Conservation (phyloP, 2,888 invertebrate genomes). For the Drosophila rellima region DNA sequence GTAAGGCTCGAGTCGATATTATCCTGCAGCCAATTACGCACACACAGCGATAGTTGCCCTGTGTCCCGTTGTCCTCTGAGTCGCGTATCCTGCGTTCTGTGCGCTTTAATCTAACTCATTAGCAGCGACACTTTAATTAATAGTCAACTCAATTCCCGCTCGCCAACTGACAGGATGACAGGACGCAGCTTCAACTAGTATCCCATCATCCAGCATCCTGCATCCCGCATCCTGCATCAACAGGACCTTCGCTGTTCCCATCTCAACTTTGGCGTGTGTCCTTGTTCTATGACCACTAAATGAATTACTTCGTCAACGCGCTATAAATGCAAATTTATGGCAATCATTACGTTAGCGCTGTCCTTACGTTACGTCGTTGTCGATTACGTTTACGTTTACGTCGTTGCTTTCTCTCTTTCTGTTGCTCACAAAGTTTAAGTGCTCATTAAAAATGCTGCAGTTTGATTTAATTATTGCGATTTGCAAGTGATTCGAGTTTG, state of each 20-base stretch:
- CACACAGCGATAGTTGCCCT: conserved; percentile 6
- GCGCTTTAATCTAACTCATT: conserved; percentile 75
- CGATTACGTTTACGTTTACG: conserved; percentile 7
- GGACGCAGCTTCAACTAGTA: conserved; percentile 30
- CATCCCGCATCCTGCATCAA: not conserved
- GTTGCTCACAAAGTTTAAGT: conserved; percentile 48
- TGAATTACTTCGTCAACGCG: conserved; percentile 54
- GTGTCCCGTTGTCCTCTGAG: not conserved
- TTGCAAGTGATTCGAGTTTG: conserved; percentile 41
- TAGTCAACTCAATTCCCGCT: conserved; percentile 36
- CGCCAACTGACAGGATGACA: conserved; percentile 35
- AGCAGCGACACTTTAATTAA: conserved; percentile 76
- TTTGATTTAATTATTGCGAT: conserved; percentile 70
- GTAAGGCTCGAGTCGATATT: conserved; percentile 52
- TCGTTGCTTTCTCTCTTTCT: not conserved
- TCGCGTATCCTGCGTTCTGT: conserved; percentile 16
- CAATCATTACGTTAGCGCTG: conserved; percentile 62
- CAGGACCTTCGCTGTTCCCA: not conserved
- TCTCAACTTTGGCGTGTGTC: not conserved
- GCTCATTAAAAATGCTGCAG: conserved; percentile 47
- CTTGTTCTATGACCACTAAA: conserved; percentile 48
- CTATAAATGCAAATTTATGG: conserved; percentile 73
- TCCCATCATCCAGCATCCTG: not conserved
- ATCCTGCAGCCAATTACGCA: conserved; percentile 61
- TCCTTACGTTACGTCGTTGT: conserved; percentile 14